A percentile compares a stretch with the other conserved stretches of the same genome.
phyloP scores from a whole-genome alignment of 2,113 vertebrate genomes.

The Gobius niger region DNA sequence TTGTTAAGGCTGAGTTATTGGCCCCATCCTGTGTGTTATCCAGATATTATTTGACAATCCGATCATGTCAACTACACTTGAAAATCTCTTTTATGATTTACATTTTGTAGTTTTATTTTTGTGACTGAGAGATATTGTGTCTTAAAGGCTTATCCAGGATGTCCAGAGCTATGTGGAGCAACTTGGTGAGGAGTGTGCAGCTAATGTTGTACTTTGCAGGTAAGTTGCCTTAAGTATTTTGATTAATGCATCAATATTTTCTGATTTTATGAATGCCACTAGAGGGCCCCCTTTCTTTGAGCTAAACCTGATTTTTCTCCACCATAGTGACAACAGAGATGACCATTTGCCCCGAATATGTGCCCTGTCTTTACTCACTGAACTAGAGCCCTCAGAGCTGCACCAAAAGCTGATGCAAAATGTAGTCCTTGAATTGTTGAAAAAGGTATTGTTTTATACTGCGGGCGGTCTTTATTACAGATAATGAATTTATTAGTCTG shows the following conservation, averaged over 20 bases:
- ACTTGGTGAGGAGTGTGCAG: slow-evolving; percentile 82
- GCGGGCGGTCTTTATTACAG: not conserved
- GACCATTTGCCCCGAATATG: slow-evolving; percentile 87
- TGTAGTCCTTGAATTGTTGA: slow-evolving; percentile 80
- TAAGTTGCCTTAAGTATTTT: slow-evolving; percentile 16
- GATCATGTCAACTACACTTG: too few species aligned
- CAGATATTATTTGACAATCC: too few species aligned
- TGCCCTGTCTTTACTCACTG: slow-evolving; percentile 85
- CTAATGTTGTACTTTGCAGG: slow-evolving; percentile 76
- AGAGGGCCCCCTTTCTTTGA: slow-evolving; percentile 33
- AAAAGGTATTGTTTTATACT: slow-evolving; percentile 76
- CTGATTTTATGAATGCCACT: slow-evolving; percentile 29
- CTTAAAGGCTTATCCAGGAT: slow-evolving; percentile 85
- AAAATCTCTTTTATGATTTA: not conserved
- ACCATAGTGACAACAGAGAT: slow-evolving; percentile 82
- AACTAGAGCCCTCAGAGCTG: slow-evolving; percentile 77
- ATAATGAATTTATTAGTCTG: not conserved
- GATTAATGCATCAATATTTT: too few species aligned
- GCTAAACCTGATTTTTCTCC: slow-evolving; percentile 42
- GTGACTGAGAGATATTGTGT: slow-evolving; percentile 9
- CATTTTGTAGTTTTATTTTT: too few species aligned
- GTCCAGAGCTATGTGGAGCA: slow-evolving; percentile 86
- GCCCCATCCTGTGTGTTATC: too few species aligned
- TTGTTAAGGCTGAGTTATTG: too few species aligned
- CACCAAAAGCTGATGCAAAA: slow-evolving; percentile 83